Evolutionary conservation across 2,113 vertebrate species (phyloP), one percentile per base, ranked within the genome.

Genomic region (Epinephelus cyanopodus): DNA sequence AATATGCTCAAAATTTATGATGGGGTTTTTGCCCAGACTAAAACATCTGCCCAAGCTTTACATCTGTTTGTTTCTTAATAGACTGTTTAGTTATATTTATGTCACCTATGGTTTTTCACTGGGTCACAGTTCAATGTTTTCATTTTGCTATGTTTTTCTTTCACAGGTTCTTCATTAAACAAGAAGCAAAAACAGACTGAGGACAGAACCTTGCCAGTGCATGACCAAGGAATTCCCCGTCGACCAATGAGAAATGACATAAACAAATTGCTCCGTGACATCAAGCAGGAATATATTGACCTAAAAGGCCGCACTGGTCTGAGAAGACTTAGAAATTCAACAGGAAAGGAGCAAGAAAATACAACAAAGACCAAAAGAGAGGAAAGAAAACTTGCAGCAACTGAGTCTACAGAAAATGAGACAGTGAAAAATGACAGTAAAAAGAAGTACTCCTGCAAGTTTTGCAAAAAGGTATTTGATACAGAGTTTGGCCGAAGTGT

Each of bases 401-500:
- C 3, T 6, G 6, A 23, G 11, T 50, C 72, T 21, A n/a, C 1
- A 45, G 39, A 65, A 70, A 19, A 37, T 8, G 6, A 54, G 39
- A 23, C 2, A 0, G 45, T 11, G 56, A 12, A n/a, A 78, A 27
- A 4, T 8, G 1, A 4, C 0, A 0, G 1, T 11, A 4, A 3
- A 27, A 78, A 37, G 8, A 57, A 0, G 0, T 83, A 72, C 42
- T 0, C 9, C 5, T 93, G 91, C 68, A 79, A 47, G 25, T 62
- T 77, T 56, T 92, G 92, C 15, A 14, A 27, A 1, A 90, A 67
- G 29, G 10, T 21, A 1, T 92, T 91, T 50, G 3, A 81, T 4
- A 82, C 77, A 15, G 4, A 19, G 2, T 68, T 71, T 45, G 87
- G 84, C 21, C 80, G 7, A 53, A 37, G 11, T n/a, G 61, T 81